A percentile compares a stretch with the other conserved stretches of the same genome.
Conservation (phyloP, 2,113 vertebrate genomes). For the Neolamprologus modestus region DNA sequence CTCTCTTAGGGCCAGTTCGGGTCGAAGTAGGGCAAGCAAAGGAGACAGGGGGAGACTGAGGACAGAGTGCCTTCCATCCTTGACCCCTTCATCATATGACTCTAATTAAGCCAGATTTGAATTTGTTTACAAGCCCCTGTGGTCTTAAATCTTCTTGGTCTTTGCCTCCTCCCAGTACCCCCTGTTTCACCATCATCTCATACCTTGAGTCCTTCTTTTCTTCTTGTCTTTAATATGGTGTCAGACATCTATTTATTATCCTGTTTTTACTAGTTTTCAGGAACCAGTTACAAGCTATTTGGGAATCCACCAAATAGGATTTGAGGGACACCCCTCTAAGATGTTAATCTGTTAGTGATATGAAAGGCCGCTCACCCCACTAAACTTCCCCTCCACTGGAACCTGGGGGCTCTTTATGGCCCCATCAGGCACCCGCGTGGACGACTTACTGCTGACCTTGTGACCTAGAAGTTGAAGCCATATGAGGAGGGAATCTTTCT, state of each 20-base stretch:
- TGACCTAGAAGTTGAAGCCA: constrained; percentile 70
- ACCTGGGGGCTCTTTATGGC: constrained; percentile 67
- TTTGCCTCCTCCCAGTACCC: constrained; percentile 2
- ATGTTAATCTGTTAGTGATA: constrained; percentile 73
- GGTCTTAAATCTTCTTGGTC: constrained; percentile 71
- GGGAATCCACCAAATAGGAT: constrained; percentile 71
- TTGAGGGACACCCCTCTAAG: constrained; percentile 66
- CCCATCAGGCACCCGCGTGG: constrained; percentile 71
- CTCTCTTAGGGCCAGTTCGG: constrained; percentile 35
- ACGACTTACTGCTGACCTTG: constrained; percentile 72
- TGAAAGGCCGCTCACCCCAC: constrained; percentile 71
- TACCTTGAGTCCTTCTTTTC: constrained; percentile 36
- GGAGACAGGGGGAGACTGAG: not conserved
- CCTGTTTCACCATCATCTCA: constrained; percentile 9
- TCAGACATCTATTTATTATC: constrained; percentile 71
- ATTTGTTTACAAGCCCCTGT: constrained; percentile 74
- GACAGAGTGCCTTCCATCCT: constrained; percentile 39
- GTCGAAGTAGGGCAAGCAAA: constrained; percentile 11
- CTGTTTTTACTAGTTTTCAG: constrained; percentile 71
- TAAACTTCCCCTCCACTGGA: constrained; percentile 62
- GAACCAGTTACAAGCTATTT: constrained; percentile 72
- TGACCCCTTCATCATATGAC: constrained; percentile 65
- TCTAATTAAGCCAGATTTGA: constrained; percentile 73
- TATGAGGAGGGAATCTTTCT: constrained; percentile 64
- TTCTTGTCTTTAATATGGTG: constrained; percentile 70